These are phyloP conservation scores for Poecile atricapillus DNA, from an alignment of 2,113 vertebrate species.

Conservation along the genomic window DNA sequence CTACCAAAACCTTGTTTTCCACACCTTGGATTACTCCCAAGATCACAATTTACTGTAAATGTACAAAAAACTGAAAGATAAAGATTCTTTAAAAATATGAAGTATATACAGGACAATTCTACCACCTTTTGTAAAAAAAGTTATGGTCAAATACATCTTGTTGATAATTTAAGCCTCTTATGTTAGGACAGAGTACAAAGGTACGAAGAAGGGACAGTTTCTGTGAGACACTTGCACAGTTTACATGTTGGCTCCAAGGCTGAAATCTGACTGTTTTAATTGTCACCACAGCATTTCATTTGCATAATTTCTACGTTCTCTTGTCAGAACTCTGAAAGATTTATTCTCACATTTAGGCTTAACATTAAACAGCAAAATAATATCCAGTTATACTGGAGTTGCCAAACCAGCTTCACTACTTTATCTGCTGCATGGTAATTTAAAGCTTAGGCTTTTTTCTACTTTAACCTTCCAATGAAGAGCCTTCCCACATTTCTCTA, in stretches of 20 bases:
- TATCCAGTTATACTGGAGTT: not conserved
- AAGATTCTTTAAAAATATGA: not conserved
- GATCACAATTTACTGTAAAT: not conserved
- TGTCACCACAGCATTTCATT: not conserved
- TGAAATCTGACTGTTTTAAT: not conserved
- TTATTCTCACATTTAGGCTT: not conserved
- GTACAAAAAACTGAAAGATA: not conserved
- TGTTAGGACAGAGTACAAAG: not conserved
- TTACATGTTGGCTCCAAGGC: not conserved
- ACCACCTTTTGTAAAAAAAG: not conserved
- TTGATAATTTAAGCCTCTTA: not conserved
- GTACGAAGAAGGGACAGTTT: not conserved
- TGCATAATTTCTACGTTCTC: not conserved
- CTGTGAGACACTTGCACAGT: not conserved
- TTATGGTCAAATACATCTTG: not conserved
- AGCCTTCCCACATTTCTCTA: not conserved
- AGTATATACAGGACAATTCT: not conserved
- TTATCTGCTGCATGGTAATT: not conserved
- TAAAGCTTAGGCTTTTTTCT: not conserved
- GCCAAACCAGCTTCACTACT: not conserved
- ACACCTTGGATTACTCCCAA: not conserved
- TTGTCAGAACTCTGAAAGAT: not conserved
- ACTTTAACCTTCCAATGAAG: not conserved
- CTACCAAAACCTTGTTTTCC: not conserved
- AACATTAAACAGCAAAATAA: conserved; percentile 6